Evolutionary conservation across 2,113 vertebrate genomes (phyloP).

Genomic region (Tetrao urogallus): DNA sequence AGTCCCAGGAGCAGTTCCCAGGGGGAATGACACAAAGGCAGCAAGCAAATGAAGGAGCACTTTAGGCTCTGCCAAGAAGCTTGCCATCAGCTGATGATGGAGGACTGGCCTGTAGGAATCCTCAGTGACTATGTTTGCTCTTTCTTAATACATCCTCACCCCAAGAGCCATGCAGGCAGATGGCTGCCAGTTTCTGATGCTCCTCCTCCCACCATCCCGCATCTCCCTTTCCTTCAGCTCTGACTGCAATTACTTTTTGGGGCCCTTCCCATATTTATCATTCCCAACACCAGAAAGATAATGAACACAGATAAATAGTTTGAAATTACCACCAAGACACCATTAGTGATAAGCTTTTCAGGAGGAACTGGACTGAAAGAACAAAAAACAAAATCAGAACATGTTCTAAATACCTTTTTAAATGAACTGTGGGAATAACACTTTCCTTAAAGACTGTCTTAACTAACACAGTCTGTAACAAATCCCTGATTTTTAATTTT

Average conservation of each 20-base stretch:
- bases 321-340: conserved; percentile 79
- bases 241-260: neutral
- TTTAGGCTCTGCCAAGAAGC: neutral
- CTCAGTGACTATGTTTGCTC: neutral
- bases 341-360: conserved; percentile 79
- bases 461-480: neutral
- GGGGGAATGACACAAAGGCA: neutral
- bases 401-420: neutral
- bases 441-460: neutral
- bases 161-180: neutral
- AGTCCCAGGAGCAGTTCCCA: neutral
- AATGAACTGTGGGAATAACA: neutral
- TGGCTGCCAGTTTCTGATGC: fast-evolving
- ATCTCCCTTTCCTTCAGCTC: neutral
- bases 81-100: neutral
- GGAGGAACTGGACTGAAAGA: conserved; percentile 72
- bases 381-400: neutral
- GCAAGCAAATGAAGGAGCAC: neutral
- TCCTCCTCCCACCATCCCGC: neutral
- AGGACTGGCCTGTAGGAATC: neutral
- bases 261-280: neutral
- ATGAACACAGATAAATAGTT: neutral
- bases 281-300: neutral
- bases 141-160: neutral
- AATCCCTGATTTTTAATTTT: neutral